Conservation (phyloP, 2,797 vertebrate genomes). For the Spondyliosoma cantharus region DNA sequence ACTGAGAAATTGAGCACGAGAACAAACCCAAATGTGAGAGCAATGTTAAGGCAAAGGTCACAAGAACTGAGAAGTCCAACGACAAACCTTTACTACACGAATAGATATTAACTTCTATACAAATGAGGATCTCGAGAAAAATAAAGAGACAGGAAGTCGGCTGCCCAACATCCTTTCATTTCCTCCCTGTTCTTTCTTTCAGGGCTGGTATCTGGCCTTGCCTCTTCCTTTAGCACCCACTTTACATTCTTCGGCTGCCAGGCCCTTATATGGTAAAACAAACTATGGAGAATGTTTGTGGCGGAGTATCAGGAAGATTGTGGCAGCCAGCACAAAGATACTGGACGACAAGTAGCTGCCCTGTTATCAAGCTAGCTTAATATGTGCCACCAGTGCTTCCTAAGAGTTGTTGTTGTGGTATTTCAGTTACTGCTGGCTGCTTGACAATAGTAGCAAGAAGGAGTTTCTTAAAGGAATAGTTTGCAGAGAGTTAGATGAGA, state of each 20-base stretch:
- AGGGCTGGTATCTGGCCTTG: conserved; percentile 70
- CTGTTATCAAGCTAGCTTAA: conserved; percentile 50
- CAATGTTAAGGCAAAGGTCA: neutral
- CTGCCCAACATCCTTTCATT: conserved; percentile 80
- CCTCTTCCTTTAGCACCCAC: conserved; percentile 85
- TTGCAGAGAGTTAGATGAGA: neutral
- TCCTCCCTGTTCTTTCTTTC: conserved; percentile 75
- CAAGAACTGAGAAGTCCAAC: neutral
- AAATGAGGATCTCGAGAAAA: conserved; percentile 61
- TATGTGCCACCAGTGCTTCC: conserved; percentile 40
- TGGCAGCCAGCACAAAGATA: conserved; percentile 11
- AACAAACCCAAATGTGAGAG: neutral
- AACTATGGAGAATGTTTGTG: conserved; percentile 84
- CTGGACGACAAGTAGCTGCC: conserved; percentile 29
- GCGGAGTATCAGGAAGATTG: conserved; percentile 84
- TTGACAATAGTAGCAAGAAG: neutral
- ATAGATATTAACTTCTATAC: neutral
- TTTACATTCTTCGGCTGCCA: conserved; percentile 80
- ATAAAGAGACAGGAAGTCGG: conserved; percentile 74
- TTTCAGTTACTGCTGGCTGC: neutral
- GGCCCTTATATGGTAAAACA: conserved; percentile 90
- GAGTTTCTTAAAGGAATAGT: neutral
- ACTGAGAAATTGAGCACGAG: neutral
- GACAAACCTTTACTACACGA: neutral
- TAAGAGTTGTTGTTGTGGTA: neutral